Conservation (phyloP, 1,140 invertebrate genomes). For the Agrilus planipennis region DNA sequence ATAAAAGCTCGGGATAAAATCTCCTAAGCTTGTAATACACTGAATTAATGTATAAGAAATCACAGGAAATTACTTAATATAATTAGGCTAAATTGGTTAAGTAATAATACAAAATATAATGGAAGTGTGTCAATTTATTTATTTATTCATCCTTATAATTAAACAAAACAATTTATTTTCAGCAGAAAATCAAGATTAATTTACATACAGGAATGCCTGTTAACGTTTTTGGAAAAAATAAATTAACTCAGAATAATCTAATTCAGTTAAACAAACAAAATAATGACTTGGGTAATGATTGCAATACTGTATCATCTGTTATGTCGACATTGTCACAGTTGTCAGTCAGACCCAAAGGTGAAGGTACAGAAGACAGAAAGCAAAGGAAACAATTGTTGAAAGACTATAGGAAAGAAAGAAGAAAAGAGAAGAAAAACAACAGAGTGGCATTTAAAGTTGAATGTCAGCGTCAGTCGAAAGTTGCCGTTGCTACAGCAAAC, state of each 20-base stretch:
- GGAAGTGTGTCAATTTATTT: neutral
- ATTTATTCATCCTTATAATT: neutral
- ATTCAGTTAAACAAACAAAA: slow-evolving; percentile 49
- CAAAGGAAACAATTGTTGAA: slow-evolving; percentile 72
- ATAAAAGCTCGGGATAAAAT: too few relatives aligned
- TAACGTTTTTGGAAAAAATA: slow-evolving; percentile 45
- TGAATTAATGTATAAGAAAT: neutral
- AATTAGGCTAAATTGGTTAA: too few relatives aligned
- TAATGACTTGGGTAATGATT: slow-evolving; percentile 35
- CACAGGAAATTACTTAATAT: neutral
- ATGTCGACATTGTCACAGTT: slow-evolving; percentile 55
- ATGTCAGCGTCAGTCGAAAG: slow-evolving; percentile 68
- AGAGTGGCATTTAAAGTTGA: slow-evolving; percentile 79
- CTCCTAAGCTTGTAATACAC: too few relatives aligned
- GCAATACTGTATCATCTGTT: slow-evolving; percentile 54
- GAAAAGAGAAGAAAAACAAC: slow-evolving; percentile 80
- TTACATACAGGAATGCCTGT: slow-evolving; percentile 60
- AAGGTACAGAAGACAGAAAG: slow-evolving; percentile 69
- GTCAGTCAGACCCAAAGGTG: slow-evolving; percentile 66
- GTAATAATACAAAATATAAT: too few relatives aligned
- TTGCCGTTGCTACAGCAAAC: slow-evolving; percentile 57
- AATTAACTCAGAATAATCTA: slow-evolving; percentile 56
- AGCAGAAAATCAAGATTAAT: slow-evolving; percentile 54
- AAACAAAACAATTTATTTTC: slow-evolving; percentile 15
- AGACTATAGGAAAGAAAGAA: slow-evolving; percentile 69